These are phyloP conservation scores for Sebastes hopkinsi DNA, from an alignment of 2,797 vertebrate genomes.

Conservation along the genomic window DNA sequence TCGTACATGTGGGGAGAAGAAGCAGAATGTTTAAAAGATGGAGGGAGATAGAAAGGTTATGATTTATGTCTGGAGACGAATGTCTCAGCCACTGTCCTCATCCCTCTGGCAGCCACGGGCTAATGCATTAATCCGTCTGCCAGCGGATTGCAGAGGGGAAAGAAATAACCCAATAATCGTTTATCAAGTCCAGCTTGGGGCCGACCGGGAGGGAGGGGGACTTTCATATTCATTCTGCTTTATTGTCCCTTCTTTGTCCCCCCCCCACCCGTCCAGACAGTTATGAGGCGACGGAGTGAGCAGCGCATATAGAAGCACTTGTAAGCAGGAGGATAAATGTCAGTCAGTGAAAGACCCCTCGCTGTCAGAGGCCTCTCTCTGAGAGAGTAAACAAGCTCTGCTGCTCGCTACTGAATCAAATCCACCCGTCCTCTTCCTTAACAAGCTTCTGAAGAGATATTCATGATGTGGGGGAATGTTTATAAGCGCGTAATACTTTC, in stretches of 20 bases:
- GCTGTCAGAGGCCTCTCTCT: constrained; percentile 23
- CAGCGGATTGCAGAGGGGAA: constrained; percentile 47
- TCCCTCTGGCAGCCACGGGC: constrained; percentile 56
- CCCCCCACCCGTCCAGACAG: constrained; percentile 23
- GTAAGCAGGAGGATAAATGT: constrained; percentile 72
- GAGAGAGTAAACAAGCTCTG: constrained; percentile 44
- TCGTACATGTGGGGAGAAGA: constrained; percentile 47
- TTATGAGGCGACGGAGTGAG: constrained; percentile 60
- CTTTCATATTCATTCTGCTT: constrained; percentile 69
- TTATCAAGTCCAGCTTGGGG: constrained; percentile 57
- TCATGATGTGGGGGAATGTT: constrained; percentile 35
- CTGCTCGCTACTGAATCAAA: constrained; percentile 29
- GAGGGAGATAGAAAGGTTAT: constrained; percentile 78
- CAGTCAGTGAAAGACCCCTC: constrained; percentile 48
- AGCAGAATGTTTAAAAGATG: constrained; percentile 77
- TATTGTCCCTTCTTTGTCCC: constrained; percentile 43
- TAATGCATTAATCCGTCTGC: constrained; percentile 69
- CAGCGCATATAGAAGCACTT: constrained; percentile 61
- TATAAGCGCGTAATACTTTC: constrained; percentile 8
- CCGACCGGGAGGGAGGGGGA: constrained; percentile 35
- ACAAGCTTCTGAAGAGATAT: constrained; percentile 35
- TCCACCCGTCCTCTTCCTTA: not conserved
- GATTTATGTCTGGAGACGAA: constrained; percentile 82
- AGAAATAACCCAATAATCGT: constrained; percentile 60
- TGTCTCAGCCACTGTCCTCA: constrained; percentile 56